These are phyloP conservation scores for Erythrocercus mccallii DNA, from an alignment of 2,113 vertebrate species.

Conservation along the genomic window DNA sequence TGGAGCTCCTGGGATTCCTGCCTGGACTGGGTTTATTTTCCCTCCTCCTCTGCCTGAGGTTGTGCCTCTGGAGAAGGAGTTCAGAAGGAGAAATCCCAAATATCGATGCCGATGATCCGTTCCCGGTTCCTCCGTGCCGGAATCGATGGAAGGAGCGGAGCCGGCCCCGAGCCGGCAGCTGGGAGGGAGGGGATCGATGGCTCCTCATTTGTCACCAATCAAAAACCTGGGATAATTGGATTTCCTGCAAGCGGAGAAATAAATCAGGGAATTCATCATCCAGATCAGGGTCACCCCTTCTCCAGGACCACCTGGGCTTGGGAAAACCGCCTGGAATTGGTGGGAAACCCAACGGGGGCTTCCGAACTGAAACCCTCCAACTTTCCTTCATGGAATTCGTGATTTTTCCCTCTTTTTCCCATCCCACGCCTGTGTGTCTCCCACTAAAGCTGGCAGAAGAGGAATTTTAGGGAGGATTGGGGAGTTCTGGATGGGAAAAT, in stretches of 20 bases:
- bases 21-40: neutral
- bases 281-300: neutral
- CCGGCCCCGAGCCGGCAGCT: neutral
- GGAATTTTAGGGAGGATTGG: neutral
- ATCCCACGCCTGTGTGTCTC: neutral
- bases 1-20: neutral
- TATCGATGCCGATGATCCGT: neutral
- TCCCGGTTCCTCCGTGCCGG: fast-evolving
- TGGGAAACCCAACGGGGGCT: fast-evolving
- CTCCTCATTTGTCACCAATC: neutral
- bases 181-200: neutral
- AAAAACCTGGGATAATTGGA: neutral
- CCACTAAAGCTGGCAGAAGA: fast-evolving
- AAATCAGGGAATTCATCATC: neutral
- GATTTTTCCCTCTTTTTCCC: neutral
- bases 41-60: neutral
- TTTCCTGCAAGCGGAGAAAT: neutral
- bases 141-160: neutral
- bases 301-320: neutral
- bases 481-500: neutral
- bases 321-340: neutral
- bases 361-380: fast-evolving
- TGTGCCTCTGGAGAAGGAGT: neutral
- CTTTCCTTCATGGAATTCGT: fast-evolving
- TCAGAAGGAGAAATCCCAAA: neutral